Base-by-base conservation (phyloP, 2,797 vertebrate species). In the Clamator glandarius region DNA sequence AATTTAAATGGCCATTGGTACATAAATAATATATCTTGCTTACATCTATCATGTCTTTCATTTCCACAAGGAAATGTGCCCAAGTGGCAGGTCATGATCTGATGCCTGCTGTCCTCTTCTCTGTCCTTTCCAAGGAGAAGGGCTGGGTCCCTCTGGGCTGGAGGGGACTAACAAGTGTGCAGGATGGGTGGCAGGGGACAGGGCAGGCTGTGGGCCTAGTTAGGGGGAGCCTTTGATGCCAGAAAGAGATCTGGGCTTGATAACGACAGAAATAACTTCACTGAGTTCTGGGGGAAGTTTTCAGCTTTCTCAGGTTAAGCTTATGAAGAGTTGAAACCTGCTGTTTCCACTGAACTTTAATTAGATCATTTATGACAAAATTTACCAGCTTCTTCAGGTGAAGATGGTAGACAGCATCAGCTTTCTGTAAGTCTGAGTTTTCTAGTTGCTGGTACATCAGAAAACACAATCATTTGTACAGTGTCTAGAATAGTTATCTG, bases 1-100 rank as follows among this genome's bases (percentile, higher is more conserved):
- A 59, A 90, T 93, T 93, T 90, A 79, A 94, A 91, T 90, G 81
- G 24, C 66, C 8, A 2, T 51, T 52, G 59, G 25, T 51, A 28
- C 5, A 19, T 95, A 90, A 92, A 86, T 91, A 93, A 89, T 92
- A 4, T 18, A 84, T 95, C 88, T 84, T 94, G 29, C 31, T 7
- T 68, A 7, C 23, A n/a, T 66, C 39, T 90, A 6, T 72, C 5
- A 28, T 48, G 55, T 35, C 35, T 78, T 25, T 61, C 59, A 41
- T 62, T 62, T 3, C 36, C 19, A 6, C 18, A 14, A 77, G 35
- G 66, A 81, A 59, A 28, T 8, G 39, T 78, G 31, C 35, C 73
- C 35, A 80, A 72, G 62, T 2, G 4, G 23, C 35, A 57, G 52
- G 36, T 84, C 74, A 29, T 5, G 2, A 41, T 28, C 69, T 78